A percentile compares a stretch with the other conserved stretches of the same genome.
phyloP scores from a whole-genome alignment of 2,797 vertebrate genomes.

The Morus bassanus region DNA sequence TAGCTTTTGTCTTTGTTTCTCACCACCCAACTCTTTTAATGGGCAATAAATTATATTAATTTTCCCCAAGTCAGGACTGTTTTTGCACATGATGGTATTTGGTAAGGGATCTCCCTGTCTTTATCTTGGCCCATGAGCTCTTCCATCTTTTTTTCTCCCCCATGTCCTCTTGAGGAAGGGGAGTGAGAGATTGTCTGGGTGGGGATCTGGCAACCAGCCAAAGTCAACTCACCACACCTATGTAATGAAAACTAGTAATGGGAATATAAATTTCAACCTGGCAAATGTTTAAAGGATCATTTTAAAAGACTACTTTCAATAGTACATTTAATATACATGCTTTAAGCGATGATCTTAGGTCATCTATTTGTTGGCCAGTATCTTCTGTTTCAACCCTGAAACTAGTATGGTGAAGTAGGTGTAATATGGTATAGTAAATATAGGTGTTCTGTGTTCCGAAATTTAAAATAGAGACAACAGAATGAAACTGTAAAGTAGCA shows the following conservation, averaged over 20 bases:
- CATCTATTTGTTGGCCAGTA: not conserved
- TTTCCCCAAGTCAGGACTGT: rapidly evolving
- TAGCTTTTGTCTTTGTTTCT: no score
- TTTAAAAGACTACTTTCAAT: not conserved
- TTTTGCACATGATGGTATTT: not conserved
- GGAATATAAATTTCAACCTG: not conserved
- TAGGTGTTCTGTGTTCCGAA: not conserved
- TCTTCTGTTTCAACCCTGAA: not conserved
- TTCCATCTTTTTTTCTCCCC: not conserved
- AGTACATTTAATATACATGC: not conserved
- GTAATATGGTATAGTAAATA: not conserved
- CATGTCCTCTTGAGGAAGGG: not conserved
- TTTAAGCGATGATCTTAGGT: not conserved
- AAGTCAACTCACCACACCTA: not conserved
- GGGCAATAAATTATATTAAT: not conserved
- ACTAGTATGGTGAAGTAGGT: not conserved
- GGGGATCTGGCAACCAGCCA: not conserved
- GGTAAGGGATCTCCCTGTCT: not conserved
- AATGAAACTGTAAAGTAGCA: not conserved
- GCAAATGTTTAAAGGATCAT: not conserved
- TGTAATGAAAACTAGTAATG: not conserved
- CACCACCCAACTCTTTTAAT: no score
- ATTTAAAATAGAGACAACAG: not conserved
- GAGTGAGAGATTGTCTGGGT: not conserved
- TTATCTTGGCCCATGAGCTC: rapidly evolving